phyloP scores from a whole-genome alignment of 2,888 invertebrate species.

The Ichneumon xanthorius region DNA sequence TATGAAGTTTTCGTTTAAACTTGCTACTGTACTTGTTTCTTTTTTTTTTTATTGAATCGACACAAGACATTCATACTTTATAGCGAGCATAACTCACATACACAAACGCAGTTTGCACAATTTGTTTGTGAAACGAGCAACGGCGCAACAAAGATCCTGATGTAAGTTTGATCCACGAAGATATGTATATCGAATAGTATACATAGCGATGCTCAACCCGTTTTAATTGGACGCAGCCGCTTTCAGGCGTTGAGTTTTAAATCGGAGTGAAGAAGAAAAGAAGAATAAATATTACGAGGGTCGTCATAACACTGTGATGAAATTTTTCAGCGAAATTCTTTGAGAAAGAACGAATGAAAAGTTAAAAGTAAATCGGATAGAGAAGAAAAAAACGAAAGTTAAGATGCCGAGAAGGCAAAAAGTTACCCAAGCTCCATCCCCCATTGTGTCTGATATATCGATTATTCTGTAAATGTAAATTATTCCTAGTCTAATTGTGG shows the following conservation, averaged over 20 bases:
- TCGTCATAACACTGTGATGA: conserved; percentile 20
- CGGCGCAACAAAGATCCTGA: neutral
- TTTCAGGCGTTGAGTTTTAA: neutral
- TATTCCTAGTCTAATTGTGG: conserved; percentile 67
- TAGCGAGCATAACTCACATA: conserved; percentile 40
- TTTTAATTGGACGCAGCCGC: neutral
- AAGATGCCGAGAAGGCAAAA: conserved; percentile 44
- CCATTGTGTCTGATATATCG: conserved; percentile 51
- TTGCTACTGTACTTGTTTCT: conserved; percentile 30
- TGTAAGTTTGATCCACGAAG: neutral
- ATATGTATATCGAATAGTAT: neutral
- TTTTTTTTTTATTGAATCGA: conserved; percentile 26
- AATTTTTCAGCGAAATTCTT: conserved; percentile 9
- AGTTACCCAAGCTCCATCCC: conserved; percentile 20
- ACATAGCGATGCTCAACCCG: neutral
- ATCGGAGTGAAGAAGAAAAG: conserved; percentile 5
- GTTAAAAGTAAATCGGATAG: conserved; percentile 11
- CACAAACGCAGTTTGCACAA: conserved; percentile 17
- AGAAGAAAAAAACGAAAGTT: conserved; percentile 14
- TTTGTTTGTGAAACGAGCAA: neutral
- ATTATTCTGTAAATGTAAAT: conserved; percentile 67
- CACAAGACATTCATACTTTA: conserved; percentile 31
- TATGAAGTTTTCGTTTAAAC: conserved; percentile 35
- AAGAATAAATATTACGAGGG: neutral
- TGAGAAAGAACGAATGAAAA: conserved; percentile 28